phyloP scores from a whole-genome alignment of 2,113 vertebrate species.

The Plecturocebus donacophilus region DNA sequence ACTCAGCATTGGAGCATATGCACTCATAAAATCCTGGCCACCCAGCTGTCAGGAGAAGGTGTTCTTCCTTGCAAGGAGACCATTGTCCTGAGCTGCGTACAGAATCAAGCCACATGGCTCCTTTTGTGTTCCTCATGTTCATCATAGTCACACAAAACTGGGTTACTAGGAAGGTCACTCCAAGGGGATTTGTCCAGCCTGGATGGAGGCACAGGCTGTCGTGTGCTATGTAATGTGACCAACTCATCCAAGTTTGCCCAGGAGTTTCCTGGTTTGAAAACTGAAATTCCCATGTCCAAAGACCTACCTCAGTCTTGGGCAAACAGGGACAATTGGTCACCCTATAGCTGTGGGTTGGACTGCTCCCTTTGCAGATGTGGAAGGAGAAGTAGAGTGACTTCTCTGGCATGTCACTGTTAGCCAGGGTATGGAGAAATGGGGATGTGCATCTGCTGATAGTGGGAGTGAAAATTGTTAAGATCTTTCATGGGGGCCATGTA shows the following conservation, averaged over 20 bases:
- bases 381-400: background rate
- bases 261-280: slow-evolving; percentile 36
- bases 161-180: background rate
- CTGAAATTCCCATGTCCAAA: background rate
- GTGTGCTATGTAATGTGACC: background rate
- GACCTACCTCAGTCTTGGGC: background rate
- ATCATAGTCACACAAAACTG: background rate
- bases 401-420: background rate
- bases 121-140: background rate
- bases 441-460: background rate
- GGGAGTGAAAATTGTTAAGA: background rate
- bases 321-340: background rate
- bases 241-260: background rate
- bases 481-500: background rate
- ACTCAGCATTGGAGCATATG: background rate
- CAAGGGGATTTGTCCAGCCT: background rate
- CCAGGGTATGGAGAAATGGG: background rate
- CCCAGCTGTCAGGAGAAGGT: background rate
- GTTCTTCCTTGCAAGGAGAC: background rate
- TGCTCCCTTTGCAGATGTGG: background rate
- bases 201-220: too few relatives aligned
- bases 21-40: background rate
- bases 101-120: background rate
- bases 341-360: background rate
- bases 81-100: background rate